A percentile compares a stretch with the other conserved stretches of the same genome.
Evolutionary conservation across 2,797 vertebrate genomes (phyloP).

Genomic region (Prionace glauca): DNA sequence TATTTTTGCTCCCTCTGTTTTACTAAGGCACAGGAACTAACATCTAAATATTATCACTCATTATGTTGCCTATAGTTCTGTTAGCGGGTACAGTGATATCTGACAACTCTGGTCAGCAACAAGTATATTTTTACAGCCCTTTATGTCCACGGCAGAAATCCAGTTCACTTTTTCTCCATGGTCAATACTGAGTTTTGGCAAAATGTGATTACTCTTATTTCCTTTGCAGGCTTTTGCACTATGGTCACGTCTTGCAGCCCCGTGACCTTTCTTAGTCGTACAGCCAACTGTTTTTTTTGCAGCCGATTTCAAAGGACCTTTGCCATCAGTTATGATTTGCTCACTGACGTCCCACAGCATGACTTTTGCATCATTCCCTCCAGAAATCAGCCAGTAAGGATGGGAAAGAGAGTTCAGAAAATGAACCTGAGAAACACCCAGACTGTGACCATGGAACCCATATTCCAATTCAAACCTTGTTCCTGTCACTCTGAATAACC

Average conservation of each 20-base stretch:
- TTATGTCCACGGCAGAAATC: conserved; percentile 68
- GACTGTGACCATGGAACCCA: conserved; percentile 69
- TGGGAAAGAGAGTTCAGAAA: conserved; percentile 70
- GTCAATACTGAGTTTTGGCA: conserved; percentile 67
- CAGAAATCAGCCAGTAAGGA: conserved; percentile 72
- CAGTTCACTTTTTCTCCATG: conserved; percentile 93
- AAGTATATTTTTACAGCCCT: conserved; percentile 69
- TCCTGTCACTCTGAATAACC: conserved; percentile 73
- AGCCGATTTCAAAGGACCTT: conserved; percentile 52
- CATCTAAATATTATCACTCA: not conserved
- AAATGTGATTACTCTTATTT: conserved; percentile 45
- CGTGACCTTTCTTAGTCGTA: conserved; percentile 46
- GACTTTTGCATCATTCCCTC: conserved; percentile 82
- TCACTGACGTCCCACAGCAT: conserved; percentile 77
- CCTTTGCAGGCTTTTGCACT: conserved; percentile 42
- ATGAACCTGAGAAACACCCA: conserved; percentile 81
- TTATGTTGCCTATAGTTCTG: conserved; percentile 46
- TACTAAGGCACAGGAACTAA: not conserved
- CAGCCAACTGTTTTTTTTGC: conserved; percentile 49
- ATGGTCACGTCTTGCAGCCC: conserved; percentile 52
- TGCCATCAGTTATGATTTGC: conserved; percentile 55
- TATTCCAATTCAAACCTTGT: conserved; percentile 69
- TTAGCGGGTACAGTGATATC: conserved; percentile 69
- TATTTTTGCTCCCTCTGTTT: not conserved
- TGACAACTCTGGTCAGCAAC: conserved; percentile 79